These are phyloP conservation scores for Serilophus lunatus DNA, from an alignment of 2,113 vertebrate species.

Conservation along the genomic window DNA sequence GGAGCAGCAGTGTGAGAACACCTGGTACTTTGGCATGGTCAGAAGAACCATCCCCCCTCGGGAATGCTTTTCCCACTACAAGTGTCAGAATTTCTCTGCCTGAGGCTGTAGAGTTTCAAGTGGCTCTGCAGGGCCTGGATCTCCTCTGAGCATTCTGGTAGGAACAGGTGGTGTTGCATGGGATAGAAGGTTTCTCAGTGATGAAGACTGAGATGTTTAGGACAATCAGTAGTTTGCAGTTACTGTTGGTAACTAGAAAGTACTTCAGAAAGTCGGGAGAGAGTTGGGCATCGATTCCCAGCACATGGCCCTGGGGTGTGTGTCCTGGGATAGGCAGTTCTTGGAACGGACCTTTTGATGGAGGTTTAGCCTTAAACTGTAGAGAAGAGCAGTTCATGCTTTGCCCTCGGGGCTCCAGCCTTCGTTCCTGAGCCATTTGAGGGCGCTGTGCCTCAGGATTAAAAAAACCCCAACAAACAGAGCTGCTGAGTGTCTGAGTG, in stretches of 20 bases:
- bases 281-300: neutral
- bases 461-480: neutral
- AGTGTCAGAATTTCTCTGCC: neutral
- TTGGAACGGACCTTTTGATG: neutral
- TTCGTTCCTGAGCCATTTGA: constrained; percentile 49
- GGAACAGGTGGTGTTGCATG: neutral
- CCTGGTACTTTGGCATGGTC: rapidly evolving
- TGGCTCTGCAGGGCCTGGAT: neutral
- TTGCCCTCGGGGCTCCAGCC: neutral
- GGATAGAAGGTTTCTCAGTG: neutral
- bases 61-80: neutral
- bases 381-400: neutral
- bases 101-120: neutral
- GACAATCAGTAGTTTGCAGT: neutral
- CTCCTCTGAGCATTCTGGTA: neutral
- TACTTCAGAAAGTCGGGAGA: neutral
- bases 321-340: neutral
- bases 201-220: neutral
- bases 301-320: neutral
- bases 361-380: neutral
- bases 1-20: neutral
- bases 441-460: constrained; percentile 72
- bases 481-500: neutral
- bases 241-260: neutral
- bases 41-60: rapidly evolving